These are phyloP conservation scores for Melinaea menophilus DNA, from an alignment of 2,888 invertebrate species.

Conservation along the genomic window DNA sequence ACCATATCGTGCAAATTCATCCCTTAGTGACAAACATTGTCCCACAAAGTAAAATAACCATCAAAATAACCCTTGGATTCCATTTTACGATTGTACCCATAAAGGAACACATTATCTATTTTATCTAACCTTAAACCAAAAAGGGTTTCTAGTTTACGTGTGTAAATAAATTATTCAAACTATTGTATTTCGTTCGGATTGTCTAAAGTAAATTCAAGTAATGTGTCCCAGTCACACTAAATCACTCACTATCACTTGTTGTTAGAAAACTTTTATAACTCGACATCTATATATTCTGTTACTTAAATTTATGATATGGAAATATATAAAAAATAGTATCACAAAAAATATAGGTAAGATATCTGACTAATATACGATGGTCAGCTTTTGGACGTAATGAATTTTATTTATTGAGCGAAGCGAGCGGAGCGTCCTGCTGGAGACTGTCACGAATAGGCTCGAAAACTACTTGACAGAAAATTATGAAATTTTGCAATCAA, in stretches of 20 bases:
- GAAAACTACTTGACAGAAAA: too few species aligned
- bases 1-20: constrained; percentile 1
- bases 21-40: constrained; percentile 10
- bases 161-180: constrained; percentile 71
- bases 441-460: too few species aligned
- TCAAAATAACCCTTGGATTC: constrained; percentile 46
- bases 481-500: too few species aligned
- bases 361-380: background rate
- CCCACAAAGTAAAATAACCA: constrained; percentile 41
- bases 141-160: constrained; percentile 63
- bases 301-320: constrained; percentile 23
- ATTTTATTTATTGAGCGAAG: too few species aligned
- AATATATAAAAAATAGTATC: background rate
- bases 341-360: background rate
- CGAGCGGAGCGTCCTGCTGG: too few species aligned
- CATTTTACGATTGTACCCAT: constrained; percentile 66
- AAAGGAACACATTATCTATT: constrained; percentile 70
- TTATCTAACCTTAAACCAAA: constrained; percentile 70
- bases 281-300: constrained; percentile 49
- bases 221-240: constrained; percentile 58
- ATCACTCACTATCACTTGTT: constrained; percentile 63
- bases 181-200: constrained; percentile 58
- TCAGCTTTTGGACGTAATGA: too few species aligned
- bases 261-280: constrained; percentile 54
- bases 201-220: constrained; percentile 67